Conservation (phyloP, 2,113 vertebrate species). For the Lophochroa leadbeateri region DNA sequence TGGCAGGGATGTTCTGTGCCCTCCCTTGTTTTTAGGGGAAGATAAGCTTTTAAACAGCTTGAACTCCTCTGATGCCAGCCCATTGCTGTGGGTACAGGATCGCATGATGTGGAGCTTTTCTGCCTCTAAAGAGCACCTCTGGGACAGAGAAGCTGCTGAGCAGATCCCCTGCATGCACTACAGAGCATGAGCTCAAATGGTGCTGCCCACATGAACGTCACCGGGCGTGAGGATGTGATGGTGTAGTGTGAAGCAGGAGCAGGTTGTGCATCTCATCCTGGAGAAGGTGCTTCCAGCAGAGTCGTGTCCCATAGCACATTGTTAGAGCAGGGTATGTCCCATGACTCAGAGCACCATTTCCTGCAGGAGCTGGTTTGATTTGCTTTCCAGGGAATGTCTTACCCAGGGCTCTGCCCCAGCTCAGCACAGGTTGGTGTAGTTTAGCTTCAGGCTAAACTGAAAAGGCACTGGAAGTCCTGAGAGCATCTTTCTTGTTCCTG, state of each 20-base stretch:
- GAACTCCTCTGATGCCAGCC: not conserved
- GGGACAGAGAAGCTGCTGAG: not conserved
- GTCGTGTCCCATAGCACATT: accelerated
- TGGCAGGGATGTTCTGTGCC: not conserved
- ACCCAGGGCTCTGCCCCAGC: not conserved
- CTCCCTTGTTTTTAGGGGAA: not conserved
- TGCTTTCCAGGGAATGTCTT: not conserved
- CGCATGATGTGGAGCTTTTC: not conserved
- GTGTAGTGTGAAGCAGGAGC: accelerated
- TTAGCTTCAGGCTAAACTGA: not conserved
- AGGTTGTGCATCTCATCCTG: accelerated
- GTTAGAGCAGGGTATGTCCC: not conserved
- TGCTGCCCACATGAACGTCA: accelerated
- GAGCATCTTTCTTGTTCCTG: not conserved
- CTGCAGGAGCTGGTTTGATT: not conserved
- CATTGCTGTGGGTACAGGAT: not conserved
- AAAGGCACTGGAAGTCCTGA: not conserved
- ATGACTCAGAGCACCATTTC: not conserved
- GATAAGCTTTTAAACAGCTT: not conserved
- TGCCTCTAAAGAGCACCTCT: accelerated
- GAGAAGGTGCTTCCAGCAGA: not conserved
- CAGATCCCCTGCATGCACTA: accelerated
- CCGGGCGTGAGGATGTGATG: accelerated
- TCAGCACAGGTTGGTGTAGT: not conserved
- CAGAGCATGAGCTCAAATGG: not conserved